phyloP scores from a whole-genome alignment of 1,140 invertebrate genomes.

The Zaprionus tsacasi region DNA sequence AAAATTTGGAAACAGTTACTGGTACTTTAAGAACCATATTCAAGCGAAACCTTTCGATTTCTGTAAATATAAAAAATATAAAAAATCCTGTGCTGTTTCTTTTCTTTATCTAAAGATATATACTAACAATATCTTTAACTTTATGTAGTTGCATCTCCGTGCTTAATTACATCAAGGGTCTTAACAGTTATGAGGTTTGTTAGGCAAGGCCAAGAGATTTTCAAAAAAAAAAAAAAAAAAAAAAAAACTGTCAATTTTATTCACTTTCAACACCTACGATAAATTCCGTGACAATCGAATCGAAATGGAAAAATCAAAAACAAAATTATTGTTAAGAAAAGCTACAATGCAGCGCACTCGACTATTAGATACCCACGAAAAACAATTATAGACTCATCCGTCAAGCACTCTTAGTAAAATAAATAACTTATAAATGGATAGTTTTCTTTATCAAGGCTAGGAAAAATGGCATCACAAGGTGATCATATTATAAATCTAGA shows the following conservation, averaged over 20 bases:
- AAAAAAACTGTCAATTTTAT: constrained; percentile 60
- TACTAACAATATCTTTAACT: too few relatives aligned
- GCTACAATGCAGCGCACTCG: background rate
- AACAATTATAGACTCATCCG: background rate
- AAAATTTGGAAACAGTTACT: too few relatives aligned
- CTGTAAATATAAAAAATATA: too few relatives aligned
- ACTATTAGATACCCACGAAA: background rate
- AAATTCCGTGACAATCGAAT: constrained; percentile 74
- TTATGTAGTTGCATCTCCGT: background rate
- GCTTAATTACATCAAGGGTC: background rate
- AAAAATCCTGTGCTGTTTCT: too few relatives aligned
- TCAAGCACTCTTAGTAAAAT: too few relatives aligned
- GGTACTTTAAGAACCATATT: too few relatives aligned
- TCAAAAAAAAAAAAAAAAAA: constrained; percentile 21
- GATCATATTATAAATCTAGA: too few relatives aligned
- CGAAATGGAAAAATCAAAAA: constrained; percentile 52
- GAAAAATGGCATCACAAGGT: background rate
- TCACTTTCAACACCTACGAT: constrained; percentile 73
- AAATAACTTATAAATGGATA: too few relatives aligned
- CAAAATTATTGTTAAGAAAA: constrained; percentile 61
- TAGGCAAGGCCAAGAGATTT: constrained; percentile 56
- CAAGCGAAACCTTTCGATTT: too few relatives aligned
- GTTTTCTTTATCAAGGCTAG: background rate
- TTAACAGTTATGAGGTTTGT: background rate
- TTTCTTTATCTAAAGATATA: too few relatives aligned